These are phyloP conservation scores for Passer domesticus DNA, from an alignment of 2,113 vertebrate genomes.

Conservation along the genomic window DNA sequence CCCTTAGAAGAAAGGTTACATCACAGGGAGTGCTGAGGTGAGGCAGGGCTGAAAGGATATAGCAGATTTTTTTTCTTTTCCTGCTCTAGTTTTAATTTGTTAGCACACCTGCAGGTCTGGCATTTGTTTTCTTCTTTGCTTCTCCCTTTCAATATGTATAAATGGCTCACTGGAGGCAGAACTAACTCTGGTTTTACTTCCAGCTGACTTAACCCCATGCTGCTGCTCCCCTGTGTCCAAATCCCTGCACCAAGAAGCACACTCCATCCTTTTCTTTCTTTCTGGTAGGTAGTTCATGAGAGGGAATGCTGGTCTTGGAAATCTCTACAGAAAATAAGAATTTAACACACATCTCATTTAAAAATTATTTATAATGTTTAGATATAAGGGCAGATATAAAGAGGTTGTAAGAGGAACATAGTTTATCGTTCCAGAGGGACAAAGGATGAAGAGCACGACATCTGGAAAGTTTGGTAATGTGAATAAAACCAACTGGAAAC, in stretches of 20 bases:
- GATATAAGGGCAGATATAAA: neutral
- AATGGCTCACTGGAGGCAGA: slow-evolving; percentile 23
- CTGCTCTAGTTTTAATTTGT: slow-evolving; percentile 20
- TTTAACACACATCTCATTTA: neutral
- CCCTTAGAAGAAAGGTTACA: neutral
- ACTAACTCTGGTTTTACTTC: slow-evolving; percentile 26
- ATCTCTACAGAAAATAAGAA: neutral
- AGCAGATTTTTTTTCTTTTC: slow-evolving; percentile 16
- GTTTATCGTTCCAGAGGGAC: slow-evolving; percentile 12
- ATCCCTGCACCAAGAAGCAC: neutral
- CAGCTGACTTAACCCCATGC: neutral
- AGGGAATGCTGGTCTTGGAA: neutral
- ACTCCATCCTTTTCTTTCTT: neutral
- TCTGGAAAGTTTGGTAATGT: slow-evolving; percentile 58
- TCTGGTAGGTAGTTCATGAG: neutral
- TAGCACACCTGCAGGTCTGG: slow-evolving; percentile 51
- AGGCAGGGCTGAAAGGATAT: slow-evolving; percentile 6
- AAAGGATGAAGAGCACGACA: slow-evolving; percentile 13
- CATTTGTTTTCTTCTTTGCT: slow-evolving; percentile 27
- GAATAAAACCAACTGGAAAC: slow-evolving; percentile 65
- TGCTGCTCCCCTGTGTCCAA: neutral
- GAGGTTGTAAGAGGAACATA: slow-evolving; percentile 6
- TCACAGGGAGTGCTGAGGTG: neutral
- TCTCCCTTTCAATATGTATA: neutral
- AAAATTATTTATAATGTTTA: neutral